Conservation (phyloP, 37 sponge, comb jelly and placozoan genomes). For the Oopsacas minuta region DNA sequence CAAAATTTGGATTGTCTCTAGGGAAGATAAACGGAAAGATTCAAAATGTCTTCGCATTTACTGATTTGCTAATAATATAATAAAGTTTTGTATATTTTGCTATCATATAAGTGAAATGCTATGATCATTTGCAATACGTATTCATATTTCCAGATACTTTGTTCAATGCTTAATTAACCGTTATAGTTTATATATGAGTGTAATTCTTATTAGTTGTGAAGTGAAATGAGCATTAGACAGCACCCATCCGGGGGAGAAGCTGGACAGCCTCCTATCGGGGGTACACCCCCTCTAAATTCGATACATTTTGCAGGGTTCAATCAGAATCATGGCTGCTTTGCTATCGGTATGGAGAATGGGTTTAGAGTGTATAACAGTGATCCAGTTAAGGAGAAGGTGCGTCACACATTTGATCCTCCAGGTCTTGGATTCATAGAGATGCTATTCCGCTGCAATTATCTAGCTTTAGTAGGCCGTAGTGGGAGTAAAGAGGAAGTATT, state of each 20-base stretch:
- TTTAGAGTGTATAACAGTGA: constrained; percentile 88
- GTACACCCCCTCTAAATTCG: not conserved
- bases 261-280: not conserved
- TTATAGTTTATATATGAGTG: too few species aligned
- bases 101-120: too few species aligned
- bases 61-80: too few species aligned
- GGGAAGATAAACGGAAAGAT: too few species aligned
- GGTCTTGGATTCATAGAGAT: constrained; percentile 85
- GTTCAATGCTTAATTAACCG: too few species aligned
- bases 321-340: constrained; percentile 64
- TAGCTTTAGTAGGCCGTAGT: constrained; percentile 88
- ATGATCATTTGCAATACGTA: too few species aligned
- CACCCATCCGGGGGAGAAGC: not conserved
- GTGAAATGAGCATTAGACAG: not conserved
- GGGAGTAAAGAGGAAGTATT: not conserved
- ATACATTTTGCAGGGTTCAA: constrained; percentile 8
- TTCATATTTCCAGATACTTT: too few species aligned
- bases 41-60: too few species aligned
- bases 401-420: constrained; percentile 80
- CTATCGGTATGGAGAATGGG: constrained; percentile 94
- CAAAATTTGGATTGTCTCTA: not conserved
- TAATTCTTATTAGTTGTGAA: not conserved
- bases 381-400: constrained; percentile 88
- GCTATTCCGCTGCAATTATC: constrained; percentile 86
- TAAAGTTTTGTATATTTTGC: too few species aligned